These are phyloP conservation scores for Melipona bicolor DNA, from an alignment of 2,888 invertebrate species.

Conservation along the genomic window DNA sequence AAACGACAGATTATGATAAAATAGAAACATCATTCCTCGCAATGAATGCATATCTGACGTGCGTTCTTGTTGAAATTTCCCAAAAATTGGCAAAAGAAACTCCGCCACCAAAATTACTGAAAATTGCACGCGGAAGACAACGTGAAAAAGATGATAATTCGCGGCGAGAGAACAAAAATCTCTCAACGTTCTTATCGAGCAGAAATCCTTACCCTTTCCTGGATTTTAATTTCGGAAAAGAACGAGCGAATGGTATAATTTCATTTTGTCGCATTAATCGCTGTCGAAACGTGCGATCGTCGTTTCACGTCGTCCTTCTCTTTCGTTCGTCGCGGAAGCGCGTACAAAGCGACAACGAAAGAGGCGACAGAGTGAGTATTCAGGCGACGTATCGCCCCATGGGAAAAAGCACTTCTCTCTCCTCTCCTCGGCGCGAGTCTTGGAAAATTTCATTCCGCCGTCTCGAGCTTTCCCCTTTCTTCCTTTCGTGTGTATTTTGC, in stretches of 20 bases:
- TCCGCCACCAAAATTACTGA: too few species aligned
- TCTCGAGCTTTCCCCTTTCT: not conserved
- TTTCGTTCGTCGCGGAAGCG: constrained; percentile 18
- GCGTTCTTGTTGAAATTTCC: too few species aligned
- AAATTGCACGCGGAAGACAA: not conserved
- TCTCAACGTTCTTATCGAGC: not conserved
- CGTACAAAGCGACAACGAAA: constrained; percentile 16
- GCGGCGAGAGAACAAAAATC: not conserved
- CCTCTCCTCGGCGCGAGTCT: not conserved
- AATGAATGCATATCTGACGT: too few species aligned
- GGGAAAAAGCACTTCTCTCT: constrained; percentile 1
- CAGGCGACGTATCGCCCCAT: constrained; percentile 5
- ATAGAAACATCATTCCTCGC: too few species aligned
- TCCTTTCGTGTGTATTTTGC: not conserved
- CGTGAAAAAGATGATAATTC: not conserved
- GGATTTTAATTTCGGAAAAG: not conserved
- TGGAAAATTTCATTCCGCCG: constrained; percentile 32
- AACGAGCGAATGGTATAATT: not conserved
- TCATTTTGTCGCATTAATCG: constrained; percentile 14
- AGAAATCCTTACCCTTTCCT: not conserved
- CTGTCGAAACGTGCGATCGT: constrained; percentile 7
- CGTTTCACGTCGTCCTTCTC: not conserved
- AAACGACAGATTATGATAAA: too few species aligned
- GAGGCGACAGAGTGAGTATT: constrained; percentile 45
- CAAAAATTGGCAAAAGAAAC: too few species aligned